These are phyloP conservation scores for Heliothis subflexa DNA, from an alignment of 1,140 invertebrate species.

Conservation along the genomic window DNA sequence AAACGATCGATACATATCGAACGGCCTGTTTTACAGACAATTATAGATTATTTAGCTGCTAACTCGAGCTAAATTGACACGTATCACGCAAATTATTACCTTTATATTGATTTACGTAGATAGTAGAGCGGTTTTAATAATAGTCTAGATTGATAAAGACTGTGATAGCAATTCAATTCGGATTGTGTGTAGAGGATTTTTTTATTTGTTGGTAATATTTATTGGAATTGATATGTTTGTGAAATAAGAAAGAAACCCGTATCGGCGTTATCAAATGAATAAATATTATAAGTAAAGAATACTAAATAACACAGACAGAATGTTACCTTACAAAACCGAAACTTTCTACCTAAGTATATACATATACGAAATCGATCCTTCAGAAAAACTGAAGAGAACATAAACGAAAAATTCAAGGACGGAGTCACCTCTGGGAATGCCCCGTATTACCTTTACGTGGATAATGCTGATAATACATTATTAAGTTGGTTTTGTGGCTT, in stretches of 20 bases:
- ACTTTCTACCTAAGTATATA: neutral
- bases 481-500: conserved; percentile 3
- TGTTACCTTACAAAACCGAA: too few relatives aligned
- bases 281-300: too few relatives aligned
- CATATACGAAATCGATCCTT: neutral
- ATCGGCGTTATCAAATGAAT: too few relatives aligned
- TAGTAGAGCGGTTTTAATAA: too few relatives aligned
- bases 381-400: neutral
- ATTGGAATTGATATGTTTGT: too few relatives aligned
- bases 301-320: too few relatives aligned
- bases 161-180: neutral
- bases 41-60: conserved; percentile 5
- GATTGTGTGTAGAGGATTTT: neutral
- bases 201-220: too few relatives aligned
- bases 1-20: conserved; percentile 5
- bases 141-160: too few relatives aligned
- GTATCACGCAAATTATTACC: neutral
- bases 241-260: too few relatives aligned
- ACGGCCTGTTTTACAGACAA: neutral
- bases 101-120: neutral
- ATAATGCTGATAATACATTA: neutral
- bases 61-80: neutral
- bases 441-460: neutral
- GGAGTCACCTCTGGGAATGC: neutral
- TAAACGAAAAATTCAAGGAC: neutral